Conservation (phyloP, 2,797 vertebrate species). For the Arctocebus calabarensis region DNA sequence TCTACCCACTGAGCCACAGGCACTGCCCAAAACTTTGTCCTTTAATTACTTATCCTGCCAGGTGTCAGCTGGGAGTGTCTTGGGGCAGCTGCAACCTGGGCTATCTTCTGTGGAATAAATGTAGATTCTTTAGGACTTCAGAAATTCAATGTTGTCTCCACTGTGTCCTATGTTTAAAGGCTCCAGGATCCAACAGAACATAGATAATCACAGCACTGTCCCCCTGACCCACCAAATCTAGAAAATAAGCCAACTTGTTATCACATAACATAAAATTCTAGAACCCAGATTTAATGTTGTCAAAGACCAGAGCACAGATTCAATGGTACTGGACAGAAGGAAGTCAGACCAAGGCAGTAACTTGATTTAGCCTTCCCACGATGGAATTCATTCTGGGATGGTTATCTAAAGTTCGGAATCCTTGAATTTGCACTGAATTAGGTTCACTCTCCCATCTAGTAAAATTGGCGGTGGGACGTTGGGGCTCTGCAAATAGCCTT, state of each 20-base stretch:
- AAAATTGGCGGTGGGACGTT: not conserved
- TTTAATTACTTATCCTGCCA: not conserved
- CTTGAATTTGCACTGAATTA: not conserved
- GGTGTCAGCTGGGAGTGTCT: not conserved
- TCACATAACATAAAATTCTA: constrained; percentile 10
- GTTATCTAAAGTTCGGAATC: not conserved
- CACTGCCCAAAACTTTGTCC: no score
- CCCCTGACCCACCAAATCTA: not conserved
- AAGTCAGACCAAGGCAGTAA: not conserved
- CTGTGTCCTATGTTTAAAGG: not conserved
- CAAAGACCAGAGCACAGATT: not conserved
- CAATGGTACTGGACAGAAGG: not conserved
- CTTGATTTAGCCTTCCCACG: not conserved
- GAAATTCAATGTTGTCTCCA: not conserved
- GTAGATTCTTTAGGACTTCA: not conserved
- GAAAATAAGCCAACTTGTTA: not conserved
- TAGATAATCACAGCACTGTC: not conserved
- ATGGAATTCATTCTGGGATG: not conserved
- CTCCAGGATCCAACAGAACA: not conserved
- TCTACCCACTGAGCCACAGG: no score
- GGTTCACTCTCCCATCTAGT: not conserved
- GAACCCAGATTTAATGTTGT: not conserved
- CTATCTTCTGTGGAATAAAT: not conserved
- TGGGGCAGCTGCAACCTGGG: not conserved
- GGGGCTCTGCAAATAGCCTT: not conserved